Conservation (phyloP, 2,113 vertebrate genomes). For the Pachypanchax playfairii region DNA sequence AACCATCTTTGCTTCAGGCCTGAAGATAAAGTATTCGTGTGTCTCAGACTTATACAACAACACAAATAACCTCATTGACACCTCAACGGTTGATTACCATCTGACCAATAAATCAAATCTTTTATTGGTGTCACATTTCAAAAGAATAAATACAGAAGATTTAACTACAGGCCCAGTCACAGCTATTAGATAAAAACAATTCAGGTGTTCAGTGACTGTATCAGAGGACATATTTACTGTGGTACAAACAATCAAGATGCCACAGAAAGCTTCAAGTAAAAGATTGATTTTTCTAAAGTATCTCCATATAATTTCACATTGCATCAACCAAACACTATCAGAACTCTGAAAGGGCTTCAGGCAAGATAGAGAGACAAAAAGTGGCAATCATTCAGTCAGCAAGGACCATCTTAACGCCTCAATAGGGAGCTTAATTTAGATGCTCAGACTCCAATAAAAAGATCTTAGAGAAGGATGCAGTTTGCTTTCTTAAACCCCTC, state of each 20-base stretch:
- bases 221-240: conserved; percentile 36
- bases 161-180: conserved; percentile 26
- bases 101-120: conserved; percentile 43
- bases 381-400: conserved; percentile 22
- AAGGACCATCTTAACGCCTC: conserved; percentile 13
- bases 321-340: background rate
- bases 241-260: conserved; percentile 17
- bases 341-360: background rate
- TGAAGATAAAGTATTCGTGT: conserved; percentile 22
- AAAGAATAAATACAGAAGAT: conserved; percentile 43
- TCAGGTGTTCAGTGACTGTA: conserved; percentile 32
- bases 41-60: conserved; percentile 38
- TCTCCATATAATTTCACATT: background rate
- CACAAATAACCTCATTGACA: conserved; percentile 59
- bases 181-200: conserved; percentile 38
- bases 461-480: background rate
- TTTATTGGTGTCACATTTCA: conserved; percentile 50
- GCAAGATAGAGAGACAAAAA: conserved; percentile 12
- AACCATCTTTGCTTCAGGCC: conserved; percentile 41
- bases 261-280: conserved; percentile 9
- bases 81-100: conserved; percentile 43
- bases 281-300: background rate
- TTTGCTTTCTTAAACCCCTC: conserved; percentile 24
- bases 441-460: conserved; percentile 14
- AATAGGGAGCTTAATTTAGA: conserved; percentile 29